Evolutionary conservation across 2,797 vertebrate species (phyloP).

Genomic region (Pantherophis alleghaniensis): DNA sequence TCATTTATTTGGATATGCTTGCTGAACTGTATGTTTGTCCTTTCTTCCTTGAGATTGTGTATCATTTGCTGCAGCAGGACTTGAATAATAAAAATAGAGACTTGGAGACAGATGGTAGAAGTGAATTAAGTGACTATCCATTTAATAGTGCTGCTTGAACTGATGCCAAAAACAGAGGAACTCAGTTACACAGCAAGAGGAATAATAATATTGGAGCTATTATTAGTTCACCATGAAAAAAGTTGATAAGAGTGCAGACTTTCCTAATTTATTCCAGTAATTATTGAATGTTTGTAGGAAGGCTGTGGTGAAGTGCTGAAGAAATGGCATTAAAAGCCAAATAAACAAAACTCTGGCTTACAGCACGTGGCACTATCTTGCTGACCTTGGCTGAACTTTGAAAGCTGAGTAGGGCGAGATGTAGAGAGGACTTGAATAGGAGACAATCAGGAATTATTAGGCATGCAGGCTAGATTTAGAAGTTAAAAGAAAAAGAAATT

Average conservation of each 20-base stretch:
- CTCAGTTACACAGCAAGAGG: not conserved
- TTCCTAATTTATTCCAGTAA: not conserved
- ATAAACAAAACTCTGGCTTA: not conserved
- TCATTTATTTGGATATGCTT: not conserved
- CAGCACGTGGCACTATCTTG: not conserved
- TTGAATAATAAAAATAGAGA: constrained; percentile 50
- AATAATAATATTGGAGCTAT: not conserved
- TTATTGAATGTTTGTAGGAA: not conserved
- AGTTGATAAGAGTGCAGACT: not conserved
- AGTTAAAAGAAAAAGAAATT: not conserved
- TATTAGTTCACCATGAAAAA: not conserved
- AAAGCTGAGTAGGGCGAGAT: not conserved
- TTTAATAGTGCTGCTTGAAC: constrained; percentile 40
- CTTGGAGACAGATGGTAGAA: constrained; percentile 51
- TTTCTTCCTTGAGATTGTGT: not conserved
- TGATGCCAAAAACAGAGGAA: constrained; percentile 31
- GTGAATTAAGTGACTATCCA: constrained; percentile 44
- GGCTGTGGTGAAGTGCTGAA: not conserved
- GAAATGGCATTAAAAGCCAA: not conserved
- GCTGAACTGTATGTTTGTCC: constrained; percentile 25
- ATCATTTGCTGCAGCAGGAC: constrained; percentile 23
- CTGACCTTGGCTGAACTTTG: not conserved
- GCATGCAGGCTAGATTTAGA: not conserved
- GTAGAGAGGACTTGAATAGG: not conserved
- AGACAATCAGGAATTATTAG: not conserved